Conservation (phyloP, 2,797 vertebrate species). For the Xyrichtys novacula region DNA sequence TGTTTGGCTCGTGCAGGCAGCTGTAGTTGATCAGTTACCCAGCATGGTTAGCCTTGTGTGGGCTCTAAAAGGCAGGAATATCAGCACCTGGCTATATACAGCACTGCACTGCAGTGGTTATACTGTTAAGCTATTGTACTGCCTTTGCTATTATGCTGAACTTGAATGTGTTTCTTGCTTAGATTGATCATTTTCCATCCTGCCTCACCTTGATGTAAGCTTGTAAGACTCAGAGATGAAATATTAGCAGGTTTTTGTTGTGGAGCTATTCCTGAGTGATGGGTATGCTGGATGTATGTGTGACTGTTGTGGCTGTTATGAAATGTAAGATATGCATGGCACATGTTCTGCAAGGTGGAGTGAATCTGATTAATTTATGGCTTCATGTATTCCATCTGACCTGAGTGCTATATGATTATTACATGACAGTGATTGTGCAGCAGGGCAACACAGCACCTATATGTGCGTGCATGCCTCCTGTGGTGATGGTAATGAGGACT, state of each 20-base stretch:
- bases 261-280: slow-evolving; percentile 67
- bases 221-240: slow-evolving; percentile 65
- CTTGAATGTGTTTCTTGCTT: slow-evolving; percentile 63
- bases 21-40: slow-evolving; percentile 88
- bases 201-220: slow-evolving; percentile 69
- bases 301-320: slow-evolving; percentile 75
- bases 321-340: slow-evolving; percentile 77
- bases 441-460: slow-evolving; percentile 53
- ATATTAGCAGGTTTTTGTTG: slow-evolving; percentile 67
- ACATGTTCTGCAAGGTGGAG: slow-evolving; percentile 75
- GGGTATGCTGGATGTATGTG: slow-evolving; percentile 55
- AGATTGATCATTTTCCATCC: slow-evolving; percentile 50
- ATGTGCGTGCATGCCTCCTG: slow-evolving; percentile 61
- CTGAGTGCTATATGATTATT: slow-evolving; percentile 60
- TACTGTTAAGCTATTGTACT: slow-evolving; percentile 79
- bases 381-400: slow-evolving; percentile 65
- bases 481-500: slow-evolving; percentile 73
- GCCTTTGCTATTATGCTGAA: slow-evolving; percentile 69
- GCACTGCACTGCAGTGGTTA: slow-evolving; percentile 90
- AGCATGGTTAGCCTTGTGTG: slow-evolving; percentile 84
- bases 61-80: slow-evolving; percentile 84
- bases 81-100: slow-evolving; percentile 86
- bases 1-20: slow-evolving; percentile 76
- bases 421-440: slow-evolving; percentile 66
- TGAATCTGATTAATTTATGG: slow-evolving; percentile 66